Percentiles rank a stretch among this genome's conserved stretches.
phyloP scores from a whole-genome alignment of 2,888 invertebrate genomes.

The Willowsia nigromaculata region DNA sequence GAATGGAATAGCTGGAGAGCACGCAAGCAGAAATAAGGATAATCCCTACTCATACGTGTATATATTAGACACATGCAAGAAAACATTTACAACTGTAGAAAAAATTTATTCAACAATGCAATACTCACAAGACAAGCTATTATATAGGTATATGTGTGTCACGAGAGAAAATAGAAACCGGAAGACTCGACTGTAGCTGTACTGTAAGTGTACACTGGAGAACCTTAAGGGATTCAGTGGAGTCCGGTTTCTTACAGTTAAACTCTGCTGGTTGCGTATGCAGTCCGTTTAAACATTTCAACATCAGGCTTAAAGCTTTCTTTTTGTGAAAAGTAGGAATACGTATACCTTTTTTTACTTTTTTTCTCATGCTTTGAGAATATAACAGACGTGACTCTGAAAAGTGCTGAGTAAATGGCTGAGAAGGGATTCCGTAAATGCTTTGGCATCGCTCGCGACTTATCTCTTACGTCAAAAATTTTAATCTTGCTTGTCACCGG shows the following conservation, averaged over 20 bases:
- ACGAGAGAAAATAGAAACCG: background rate
- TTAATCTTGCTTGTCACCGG: conserved; percentile 73
- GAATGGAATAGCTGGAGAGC: conserved; percentile 43
- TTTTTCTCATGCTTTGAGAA: too few species aligned
- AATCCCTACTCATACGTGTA: conserved; percentile 36
- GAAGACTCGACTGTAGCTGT: background rate
- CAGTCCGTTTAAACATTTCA: too few species aligned
- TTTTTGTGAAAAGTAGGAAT: too few species aligned
- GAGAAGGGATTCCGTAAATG: conserved; percentile 54
- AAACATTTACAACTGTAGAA: background rate
- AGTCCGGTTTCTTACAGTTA: too few species aligned
- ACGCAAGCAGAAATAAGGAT: conserved; percentile 56
- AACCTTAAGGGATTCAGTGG: background rate
- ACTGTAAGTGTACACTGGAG: background rate
- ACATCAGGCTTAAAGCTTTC: too few species aligned
- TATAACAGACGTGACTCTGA: background rate
- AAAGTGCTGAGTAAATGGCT: conserved; percentile 44
- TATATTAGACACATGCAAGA: background rate
- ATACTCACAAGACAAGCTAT: background rate
- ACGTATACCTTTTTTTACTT: too few species aligned
- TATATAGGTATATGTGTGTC: background rate
- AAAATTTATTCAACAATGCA: too few species aligned
- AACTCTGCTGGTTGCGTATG: too few species aligned
- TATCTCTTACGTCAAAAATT: conserved; percentile 74
- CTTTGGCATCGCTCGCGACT: conserved; percentile 60